Conservation (phyloP, 2,797 vertebrate species). For the Phrynocephalus forsythii region DNA sequence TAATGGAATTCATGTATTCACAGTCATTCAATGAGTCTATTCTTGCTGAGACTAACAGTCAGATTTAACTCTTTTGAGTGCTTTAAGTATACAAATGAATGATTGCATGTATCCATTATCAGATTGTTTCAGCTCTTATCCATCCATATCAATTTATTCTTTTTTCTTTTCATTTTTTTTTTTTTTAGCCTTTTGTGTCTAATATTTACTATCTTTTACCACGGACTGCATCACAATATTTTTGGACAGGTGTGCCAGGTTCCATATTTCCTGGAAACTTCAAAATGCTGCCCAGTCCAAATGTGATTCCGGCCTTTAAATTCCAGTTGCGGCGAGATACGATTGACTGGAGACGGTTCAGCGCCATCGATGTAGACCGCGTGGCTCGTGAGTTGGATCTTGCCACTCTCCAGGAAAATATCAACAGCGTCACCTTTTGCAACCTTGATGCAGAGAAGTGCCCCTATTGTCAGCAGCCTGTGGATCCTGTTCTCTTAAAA, state of each 20-base stretch:
- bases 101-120: background rate
- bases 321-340: slow-evolving; percentile 75
- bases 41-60: too few species aligned
- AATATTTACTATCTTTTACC: slow-evolving; percentile 43
- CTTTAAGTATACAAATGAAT: background rate
- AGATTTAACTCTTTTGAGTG: too few species aligned
- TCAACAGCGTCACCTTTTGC: slow-evolving; percentile 78
- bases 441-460: slow-evolving; percentile 77
- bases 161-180: background rate
- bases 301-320: slow-evolving; percentile 69
- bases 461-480: slow-evolving; percentile 73
- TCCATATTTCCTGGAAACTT: slow-evolving; percentile 47
- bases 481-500: slow-evolving; percentile 78
- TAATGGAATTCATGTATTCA: too few species aligned
- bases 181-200: slow-evolving; percentile 67
- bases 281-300: background rate
- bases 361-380: slow-evolving; percentile 76
- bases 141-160: background rate
- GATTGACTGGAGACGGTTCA: slow-evolving; percentile 81
- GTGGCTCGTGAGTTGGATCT: slow-evolving; percentile 80
- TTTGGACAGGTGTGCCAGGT: slow-evolving; percentile 53
- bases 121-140: background rate
- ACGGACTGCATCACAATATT: slow-evolving; percentile 24
- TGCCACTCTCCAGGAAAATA: slow-evolving; percentile 77
- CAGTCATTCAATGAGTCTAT: too few species aligned